Percentiles rank a stretch among this genome's conserved stretches.
These are phyloP conservation scores for Seira ritae DNA, from an alignment of 2,888 invertebrate genomes.

Conservation along the genomic window DNA sequence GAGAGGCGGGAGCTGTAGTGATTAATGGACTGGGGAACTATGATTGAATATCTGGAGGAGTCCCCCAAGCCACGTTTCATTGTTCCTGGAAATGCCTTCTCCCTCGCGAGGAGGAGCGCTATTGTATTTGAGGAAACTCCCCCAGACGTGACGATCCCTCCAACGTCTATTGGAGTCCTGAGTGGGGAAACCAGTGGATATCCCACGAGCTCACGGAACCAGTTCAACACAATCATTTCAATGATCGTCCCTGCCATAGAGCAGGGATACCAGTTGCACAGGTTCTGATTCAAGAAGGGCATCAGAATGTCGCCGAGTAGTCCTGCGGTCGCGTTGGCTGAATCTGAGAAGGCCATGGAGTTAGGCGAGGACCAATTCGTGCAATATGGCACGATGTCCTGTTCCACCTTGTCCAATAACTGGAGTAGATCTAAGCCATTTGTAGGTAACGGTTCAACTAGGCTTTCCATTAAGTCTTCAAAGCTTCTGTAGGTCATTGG, in stretches of 20 bases:
- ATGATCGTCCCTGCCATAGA: neutral
- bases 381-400: too few species aligned
- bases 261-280: conserved; percentile 15
- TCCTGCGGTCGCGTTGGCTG: neutral
- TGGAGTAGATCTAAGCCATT: too few species aligned
- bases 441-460: too few species aligned
- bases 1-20: conserved; percentile 6
- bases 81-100: neutral
- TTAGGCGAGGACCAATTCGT: too few species aligned
- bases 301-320: neutral
- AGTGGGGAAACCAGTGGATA: conserved; percentile 17
- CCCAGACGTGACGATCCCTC: neutral
- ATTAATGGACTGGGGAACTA: neutral
- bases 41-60: neutral
- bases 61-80: neutral
- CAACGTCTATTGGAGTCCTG: neutral
- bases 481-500: too few species aligned
- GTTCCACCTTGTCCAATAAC: too few species aligned
- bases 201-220: conserved; percentile 13
- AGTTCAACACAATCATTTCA: conserved; percentile 11
- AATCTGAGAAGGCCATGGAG: conserved; percentile 2
- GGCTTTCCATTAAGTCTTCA: too few species aligned
- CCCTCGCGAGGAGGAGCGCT: conserved; percentile 1
- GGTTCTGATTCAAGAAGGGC: neutral
- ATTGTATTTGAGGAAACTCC: conserved; percentile 22